A percentile compares a stretch with the other conserved stretches of the same genome.
Conservation (phyloP, 2,113 vertebrate genomes). For the Holacanthus passer region DNA sequence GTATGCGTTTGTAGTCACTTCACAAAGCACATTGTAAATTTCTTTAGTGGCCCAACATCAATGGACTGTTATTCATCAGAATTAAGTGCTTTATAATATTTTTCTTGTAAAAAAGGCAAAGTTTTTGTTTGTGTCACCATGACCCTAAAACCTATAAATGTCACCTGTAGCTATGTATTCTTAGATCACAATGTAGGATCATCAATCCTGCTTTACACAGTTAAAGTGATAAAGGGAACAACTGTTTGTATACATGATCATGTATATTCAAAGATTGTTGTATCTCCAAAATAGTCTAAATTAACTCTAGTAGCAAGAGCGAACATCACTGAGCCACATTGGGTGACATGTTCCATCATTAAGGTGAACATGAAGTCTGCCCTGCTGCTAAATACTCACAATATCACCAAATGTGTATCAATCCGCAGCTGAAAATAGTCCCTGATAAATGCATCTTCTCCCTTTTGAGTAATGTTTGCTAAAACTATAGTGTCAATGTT, state of each 20-base stretch:
- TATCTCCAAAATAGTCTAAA: too few species aligned
- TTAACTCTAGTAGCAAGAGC: too few species aligned
- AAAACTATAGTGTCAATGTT: too few species aligned
- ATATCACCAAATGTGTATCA: background rate
- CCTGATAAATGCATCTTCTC: background rate
- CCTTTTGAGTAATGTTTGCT: background rate
- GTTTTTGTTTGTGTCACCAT: constrained; percentile 9
- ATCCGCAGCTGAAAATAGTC: background rate
- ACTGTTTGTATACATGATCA: too few species aligned
- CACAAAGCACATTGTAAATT: constrained; percentile 17
- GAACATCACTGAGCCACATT: background rate
- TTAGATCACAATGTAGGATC: background rate
- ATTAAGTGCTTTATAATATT: constrained; percentile 13
- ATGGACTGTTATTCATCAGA: constrained; percentile 5
- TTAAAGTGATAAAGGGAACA: background rate
- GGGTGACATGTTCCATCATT: background rate
- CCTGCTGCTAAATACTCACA: too few species aligned
- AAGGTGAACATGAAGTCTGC: background rate
- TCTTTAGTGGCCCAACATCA: background rate
- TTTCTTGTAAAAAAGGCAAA: background rate
- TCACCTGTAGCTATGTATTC: background rate
- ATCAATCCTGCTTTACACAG: background rate
- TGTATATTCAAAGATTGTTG: too few species aligned
- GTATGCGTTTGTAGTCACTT: background rate
- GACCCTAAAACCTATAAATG: background rate